Conservation (phyloP, 2,113 vertebrate species). For the Epinephelus fuscoguttatus region DNA sequence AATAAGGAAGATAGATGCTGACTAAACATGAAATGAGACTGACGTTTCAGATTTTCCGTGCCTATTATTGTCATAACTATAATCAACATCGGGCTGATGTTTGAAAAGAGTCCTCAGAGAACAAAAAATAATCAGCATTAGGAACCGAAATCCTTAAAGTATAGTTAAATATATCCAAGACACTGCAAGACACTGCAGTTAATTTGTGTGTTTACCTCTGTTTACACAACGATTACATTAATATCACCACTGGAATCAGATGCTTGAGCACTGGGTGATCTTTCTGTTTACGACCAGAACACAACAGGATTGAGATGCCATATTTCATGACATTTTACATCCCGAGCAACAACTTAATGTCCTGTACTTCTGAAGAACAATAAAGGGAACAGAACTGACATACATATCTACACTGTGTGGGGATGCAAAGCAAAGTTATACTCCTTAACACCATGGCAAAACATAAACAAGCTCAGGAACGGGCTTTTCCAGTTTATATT, state of each 20-base stretch:
- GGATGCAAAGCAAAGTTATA: neutral
- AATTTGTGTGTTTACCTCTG: neutral
- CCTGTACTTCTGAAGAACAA: neutral
- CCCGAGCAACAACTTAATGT: neutral
- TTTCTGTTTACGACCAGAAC: neutral
- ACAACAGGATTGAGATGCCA: neutral
- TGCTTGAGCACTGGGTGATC: neutral
- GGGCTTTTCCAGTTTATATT: too few species aligned
- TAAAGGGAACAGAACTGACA: neutral
- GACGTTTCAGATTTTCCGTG: conserved; percentile 34
- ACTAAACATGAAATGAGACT: conserved; percentile 31
- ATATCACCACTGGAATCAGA: neutral
- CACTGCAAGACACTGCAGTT: too few species aligned
- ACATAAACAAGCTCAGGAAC: too few species aligned
- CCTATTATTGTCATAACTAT: conserved; percentile 11
- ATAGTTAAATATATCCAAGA: too few species aligned
- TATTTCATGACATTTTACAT: neutral
- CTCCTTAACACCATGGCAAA: too few species aligned
- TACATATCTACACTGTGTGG: neutral
- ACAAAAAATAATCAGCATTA: too few species aligned
- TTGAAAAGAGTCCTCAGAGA: neutral
- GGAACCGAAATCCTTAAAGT: too few species aligned
- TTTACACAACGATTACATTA: neutral
- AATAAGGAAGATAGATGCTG: conserved; percentile 40
- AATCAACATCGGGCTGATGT: neutral